A percentile compares a stretch with the other conserved stretches of the same genome.
Evolutionary conservation across 1,140 invertebrate genomes (phyloP).

Genomic region (Prorops nasuta): DNA sequence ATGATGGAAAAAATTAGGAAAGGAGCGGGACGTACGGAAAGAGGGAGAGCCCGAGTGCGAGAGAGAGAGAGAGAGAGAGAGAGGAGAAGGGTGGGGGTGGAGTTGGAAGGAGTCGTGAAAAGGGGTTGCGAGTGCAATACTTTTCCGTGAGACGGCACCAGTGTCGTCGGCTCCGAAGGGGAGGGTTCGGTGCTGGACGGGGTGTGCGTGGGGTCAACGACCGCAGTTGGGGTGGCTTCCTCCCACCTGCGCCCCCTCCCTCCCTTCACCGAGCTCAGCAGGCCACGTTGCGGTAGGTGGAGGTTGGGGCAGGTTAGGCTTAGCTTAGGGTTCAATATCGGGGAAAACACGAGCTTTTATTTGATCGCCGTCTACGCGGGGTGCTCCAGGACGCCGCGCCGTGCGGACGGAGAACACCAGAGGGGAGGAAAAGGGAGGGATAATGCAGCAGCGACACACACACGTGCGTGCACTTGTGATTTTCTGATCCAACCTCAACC

Average conservation of each 20-base stretch:
- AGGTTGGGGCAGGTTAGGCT: slow-evolving; percentile 50
- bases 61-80: slow-evolving; percentile 10
- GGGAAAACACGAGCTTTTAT: slow-evolving; percentile 49
- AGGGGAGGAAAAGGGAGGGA: no score
- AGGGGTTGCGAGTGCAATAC: slow-evolving; percentile 44
- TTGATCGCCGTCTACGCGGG: slow-evolving; percentile 34
- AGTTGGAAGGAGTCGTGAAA: slow-evolving; percentile 16
- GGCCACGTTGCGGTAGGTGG: slow-evolving; percentile 36
- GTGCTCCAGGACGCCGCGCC: no score
- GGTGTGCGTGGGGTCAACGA: slow-evolving; percentile 50
- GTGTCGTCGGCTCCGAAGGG: slow-evolving; percentile 49
- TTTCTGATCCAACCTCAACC: not conserved
- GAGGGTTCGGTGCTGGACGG: slow-evolving; percentile 47
- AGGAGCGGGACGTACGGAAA: not conserved
- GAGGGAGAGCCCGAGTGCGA: slow-evolving; percentile 1
- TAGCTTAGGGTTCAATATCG: slow-evolving; percentile 54
- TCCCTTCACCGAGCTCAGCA: slow-evolving; percentile 21
- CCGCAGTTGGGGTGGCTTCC: slow-evolving; percentile 44
- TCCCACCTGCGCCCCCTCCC: slow-evolving; percentile 26
- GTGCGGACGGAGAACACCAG: no score
- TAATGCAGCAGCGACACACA: no score
- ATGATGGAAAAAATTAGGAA: slow-evolving; percentile 1
- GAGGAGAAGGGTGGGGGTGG: slow-evolving; percentile 13
- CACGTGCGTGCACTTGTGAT: no score
- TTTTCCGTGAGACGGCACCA: slow-evolving; percentile 53